Base-by-base conservation (phyloP, 2,888 invertebrate genomes). In the Eupithecia subumbrata region DNA sequence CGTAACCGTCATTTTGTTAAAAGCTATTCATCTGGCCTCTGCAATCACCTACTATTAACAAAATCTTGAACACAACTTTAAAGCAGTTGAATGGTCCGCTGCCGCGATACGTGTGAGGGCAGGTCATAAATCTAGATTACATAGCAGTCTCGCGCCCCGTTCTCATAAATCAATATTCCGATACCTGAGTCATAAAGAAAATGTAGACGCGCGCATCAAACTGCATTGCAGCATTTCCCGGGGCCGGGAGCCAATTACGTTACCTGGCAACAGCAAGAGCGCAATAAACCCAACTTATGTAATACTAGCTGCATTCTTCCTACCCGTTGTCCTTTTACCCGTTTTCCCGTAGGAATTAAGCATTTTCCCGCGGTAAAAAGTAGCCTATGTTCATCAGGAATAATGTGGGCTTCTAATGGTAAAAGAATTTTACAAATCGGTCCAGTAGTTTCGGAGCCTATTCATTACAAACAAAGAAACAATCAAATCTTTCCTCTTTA, bases 151-250 rank as follows among this genome's bases (percentile, higher is more conserved):
- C 25, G 60, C 60, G 25, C 60, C n/a, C n/a, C 12, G 60, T 14
- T 25, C 25, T 25, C 60, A 60, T 60, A 60, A 60, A 60, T 60
- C 60, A 60, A 60, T 60, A 60, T 25, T 25, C 60, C 60, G 22
- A 56, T 4, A 56, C 56, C 56, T 56, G 22, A 1, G 56, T 56
- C 56, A 22, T 60, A 60, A 25, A 60, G 60, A n/a, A 40, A 34
- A 37, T 66, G 66, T 34, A 66, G 37, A 77, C 77, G 74, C 74
- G 77, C 74, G 77, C 74, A 77, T 72, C 67, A 69, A 76, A 76
- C 76, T 74, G 76, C 74, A 76, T 52, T 76, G 74, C 76, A 74
- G 64, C 71, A 64, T 56, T 52, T 37, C 43, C 73, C 69, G 63
- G 71, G 63, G 25, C 69, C 69, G 63, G 71, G 12, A 18, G 30